These are phyloP conservation scores for Leptinotarsa defecta DNA, from an alignment of 1,140 invertebrate genomes.

Conservation along the genomic window DNA sequence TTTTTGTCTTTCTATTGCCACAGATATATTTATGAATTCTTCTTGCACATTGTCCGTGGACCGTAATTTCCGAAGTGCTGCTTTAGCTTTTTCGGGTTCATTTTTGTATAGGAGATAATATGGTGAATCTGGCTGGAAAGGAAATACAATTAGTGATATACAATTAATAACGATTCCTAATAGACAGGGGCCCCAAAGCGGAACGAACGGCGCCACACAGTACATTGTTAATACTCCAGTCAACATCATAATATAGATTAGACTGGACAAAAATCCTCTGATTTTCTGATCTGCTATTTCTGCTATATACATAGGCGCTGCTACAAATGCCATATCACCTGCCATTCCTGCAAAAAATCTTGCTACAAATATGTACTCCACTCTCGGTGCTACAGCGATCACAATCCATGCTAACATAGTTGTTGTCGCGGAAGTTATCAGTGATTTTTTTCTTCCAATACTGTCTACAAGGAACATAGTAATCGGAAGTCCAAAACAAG, in stretches of 20 bases:
- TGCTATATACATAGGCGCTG: constrained; percentile 53
- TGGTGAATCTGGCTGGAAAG: constrained; percentile 40
- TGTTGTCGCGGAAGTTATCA: constrained; percentile 62
- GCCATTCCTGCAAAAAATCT: constrained; percentile 50
- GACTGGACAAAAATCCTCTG: constrained; percentile 46
- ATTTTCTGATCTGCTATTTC: constrained; percentile 53
- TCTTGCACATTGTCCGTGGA: constrained; percentile 55
- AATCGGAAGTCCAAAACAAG: constrained; percentile 64
- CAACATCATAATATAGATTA: constrained; percentile 51
- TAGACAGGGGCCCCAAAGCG: constrained; percentile 32
- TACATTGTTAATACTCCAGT: constrained; percentile 46
- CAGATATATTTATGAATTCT: constrained; percentile 56
- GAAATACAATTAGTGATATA: constrained; percentile 33
- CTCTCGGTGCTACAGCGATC: constrained; percentile 58
- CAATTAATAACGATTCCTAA: constrained; percentile 30
- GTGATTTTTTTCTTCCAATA: constrained; percentile 65
- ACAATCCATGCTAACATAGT: constrained; percentile 68
- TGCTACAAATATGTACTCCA: constrained; percentile 61
- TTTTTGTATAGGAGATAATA: constrained; percentile 44
- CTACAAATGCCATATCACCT: constrained; percentile 48
- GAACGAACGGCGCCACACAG: constrained; percentile 46
- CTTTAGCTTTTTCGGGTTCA: constrained; percentile 56
- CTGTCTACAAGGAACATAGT: constrained; percentile 63
- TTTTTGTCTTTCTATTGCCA: constrained; percentile 41
- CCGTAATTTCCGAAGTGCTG: constrained; percentile 60